A percentile compares a stretch with the other conserved stretches of the same genome.
Conservation (phyloP, 2,888 invertebrate species). For the Noctua janthina region DNA sequence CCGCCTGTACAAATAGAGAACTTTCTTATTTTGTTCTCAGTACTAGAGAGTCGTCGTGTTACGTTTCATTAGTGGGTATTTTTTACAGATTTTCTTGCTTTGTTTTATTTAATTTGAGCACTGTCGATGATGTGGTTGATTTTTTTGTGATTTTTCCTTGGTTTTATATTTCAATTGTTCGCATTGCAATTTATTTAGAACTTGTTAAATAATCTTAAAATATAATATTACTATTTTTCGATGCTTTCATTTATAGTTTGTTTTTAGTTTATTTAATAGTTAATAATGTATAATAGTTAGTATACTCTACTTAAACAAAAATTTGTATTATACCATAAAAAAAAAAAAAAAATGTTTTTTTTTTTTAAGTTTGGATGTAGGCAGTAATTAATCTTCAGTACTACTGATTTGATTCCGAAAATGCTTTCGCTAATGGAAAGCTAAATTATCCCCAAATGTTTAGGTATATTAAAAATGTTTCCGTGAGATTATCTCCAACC, state of each 20-base stretch:
- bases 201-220: background rate
- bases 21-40: conserved; percentile 63
- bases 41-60: conserved; percentile 48
- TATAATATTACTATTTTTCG: too few species aligned
- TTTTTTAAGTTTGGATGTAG: background rate
- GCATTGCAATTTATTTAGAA: background rate
- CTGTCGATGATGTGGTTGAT: conserved; percentile 9
- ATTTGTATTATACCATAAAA: too few species aligned
- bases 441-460: background rate
- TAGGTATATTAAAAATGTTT: background rate
- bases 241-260: too few species aligned
- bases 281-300: too few species aligned
- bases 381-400: too few species aligned
- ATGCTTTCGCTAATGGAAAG: background rate
- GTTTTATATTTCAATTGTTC: background rate
- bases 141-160: background rate
- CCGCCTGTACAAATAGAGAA: conserved; percentile 51
- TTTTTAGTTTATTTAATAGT: too few species aligned
- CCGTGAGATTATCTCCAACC: background rate
- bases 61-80: conserved; percentile 56
- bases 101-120: conserved; percentile 37
- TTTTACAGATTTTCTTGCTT: conserved; percentile 38
- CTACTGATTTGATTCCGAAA: background rate
- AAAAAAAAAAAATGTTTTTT: too few species aligned
- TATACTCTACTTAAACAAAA: too few species aligned